Evolutionary conservation across 2,888 invertebrate genomes (phyloP), one percentile per base, ranked within the genome.

Genomic region (Cosmopolites sordidus): DNA sequence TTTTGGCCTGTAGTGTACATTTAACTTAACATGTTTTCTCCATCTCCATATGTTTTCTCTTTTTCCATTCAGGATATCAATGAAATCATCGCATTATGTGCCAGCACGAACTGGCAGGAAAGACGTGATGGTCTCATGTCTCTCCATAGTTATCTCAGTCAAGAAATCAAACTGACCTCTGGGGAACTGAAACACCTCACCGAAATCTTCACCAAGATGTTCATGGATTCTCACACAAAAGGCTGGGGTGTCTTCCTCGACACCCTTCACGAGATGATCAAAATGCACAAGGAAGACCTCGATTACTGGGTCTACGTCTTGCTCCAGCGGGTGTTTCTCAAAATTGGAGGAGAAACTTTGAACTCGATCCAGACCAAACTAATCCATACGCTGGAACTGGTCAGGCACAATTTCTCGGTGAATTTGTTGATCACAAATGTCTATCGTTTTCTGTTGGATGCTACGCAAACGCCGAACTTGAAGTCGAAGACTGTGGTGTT

Each of bases 211-310:
- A 89, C 92, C 58, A 89, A 92, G 77, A 93, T 97, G 92, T 96
- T 98, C 73, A 93, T 94, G 81, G 97, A 98, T 75, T 91, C 94
- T 1, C 92, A 97, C 76, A 83, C 95, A 64, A 89, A 92, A 78
- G 94, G 95, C 61, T 90, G 97, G 76, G 89, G 91, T 43, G 77
- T 96, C 55, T 93, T 96, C 73, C 77, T 97, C 69, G 98, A 98
- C 71, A 91, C 94, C 0, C 83, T 98, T 37, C 89, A 90, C 66
- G 95, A 95, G 70, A 48, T 58, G 6, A 85, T 98, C 48, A 78
- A 85, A 57, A 83, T 87, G 33, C 93, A 98, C 75, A 87, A 87
- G 69, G 83, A 83, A 59, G 93, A 96, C 69, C 79, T 98, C 46
- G 84, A 88, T 65, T 93, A 92, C 71, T 97, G 97, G 94, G 79